Evolutionary conservation across 2,797 vertebrate species (phyloP).

Genomic region (Gila robusta): DNA sequence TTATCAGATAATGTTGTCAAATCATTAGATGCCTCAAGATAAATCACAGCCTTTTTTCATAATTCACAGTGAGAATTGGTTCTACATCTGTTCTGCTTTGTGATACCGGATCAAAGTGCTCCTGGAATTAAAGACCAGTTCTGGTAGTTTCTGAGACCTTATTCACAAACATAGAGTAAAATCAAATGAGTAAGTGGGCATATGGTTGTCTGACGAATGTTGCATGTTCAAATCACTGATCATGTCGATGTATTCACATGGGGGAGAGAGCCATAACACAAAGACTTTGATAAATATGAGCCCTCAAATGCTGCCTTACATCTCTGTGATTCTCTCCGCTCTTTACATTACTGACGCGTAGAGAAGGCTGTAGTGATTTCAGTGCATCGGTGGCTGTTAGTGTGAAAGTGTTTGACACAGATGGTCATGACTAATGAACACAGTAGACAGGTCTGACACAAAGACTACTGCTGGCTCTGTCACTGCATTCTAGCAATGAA

Average conservation of each 20-base stretch:
- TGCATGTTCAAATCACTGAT: slow-evolving; percentile 43
- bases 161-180: slow-evolving; percentile 22
- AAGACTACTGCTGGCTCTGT: slow-evolving; percentile 59
- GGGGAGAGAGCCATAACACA: slow-evolving; percentile 22
- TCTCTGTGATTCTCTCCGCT: slow-evolving; percentile 25
- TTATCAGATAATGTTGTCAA: slow-evolving; percentile 39
- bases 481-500: slow-evolving; percentile 16
- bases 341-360: slow-evolving; percentile 30
- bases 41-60: slow-evolving; percentile 20
- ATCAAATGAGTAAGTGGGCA: slow-evolving; percentile 42
- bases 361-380: slow-evolving; percentile 42
- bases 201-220: slow-evolving; percentile 37
- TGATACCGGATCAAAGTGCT: slow-evolving; percentile 22
- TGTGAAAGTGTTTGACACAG: slow-evolving; percentile 77
- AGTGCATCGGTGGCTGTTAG: slow-evolving; percentile 71
- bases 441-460: slow-evolving; percentile 68
- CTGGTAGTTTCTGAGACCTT: slow-evolving; percentile 7
- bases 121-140: slow-evolving; percentile 39
- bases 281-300: slow-evolving; percentile 41
- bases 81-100: slow-evolving; percentile 35
- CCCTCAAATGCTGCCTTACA: slow-evolving; percentile 22
- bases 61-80: slow-evolving; percentile 27
- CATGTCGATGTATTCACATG: slow-evolving; percentile 37
- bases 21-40: slow-evolving; percentile 40
- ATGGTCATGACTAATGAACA: slow-evolving; percentile 83